Evolutionary conservation across 2,888 invertebrate species (phyloP).

Genomic region (Macrophya annulata): DNA sequence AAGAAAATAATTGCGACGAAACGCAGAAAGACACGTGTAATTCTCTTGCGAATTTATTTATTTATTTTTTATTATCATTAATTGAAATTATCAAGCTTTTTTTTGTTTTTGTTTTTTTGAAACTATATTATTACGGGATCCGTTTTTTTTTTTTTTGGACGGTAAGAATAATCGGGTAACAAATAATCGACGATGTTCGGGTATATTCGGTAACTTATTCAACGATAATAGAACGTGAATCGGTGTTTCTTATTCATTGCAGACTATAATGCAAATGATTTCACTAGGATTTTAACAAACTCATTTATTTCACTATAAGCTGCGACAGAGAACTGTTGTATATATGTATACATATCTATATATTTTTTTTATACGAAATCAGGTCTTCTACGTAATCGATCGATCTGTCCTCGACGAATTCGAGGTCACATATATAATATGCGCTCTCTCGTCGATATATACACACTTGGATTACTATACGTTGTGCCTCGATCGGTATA

Average conservation of each 20-base stretch:
- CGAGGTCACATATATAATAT: constrained; percentile 25
- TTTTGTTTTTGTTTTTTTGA: background rate
- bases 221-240: background rate
- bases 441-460: constrained; percentile 7
- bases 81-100: no score
- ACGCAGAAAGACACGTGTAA: no score
- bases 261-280: background rate
- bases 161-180: no score
- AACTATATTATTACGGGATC: no score
- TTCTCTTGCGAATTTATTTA: no score
- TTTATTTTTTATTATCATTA: no score
- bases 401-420: constrained; percentile 48
- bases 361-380: background rate
- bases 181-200: background rate
- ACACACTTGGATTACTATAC: background rate
- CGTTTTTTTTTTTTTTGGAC: no score
- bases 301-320: background rate
- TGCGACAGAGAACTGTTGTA: no score
- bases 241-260: background rate
- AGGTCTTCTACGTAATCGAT: constrained; percentile 26
- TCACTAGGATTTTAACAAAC: background rate
- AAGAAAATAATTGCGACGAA: no score
- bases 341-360: background rate
- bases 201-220: background rate
- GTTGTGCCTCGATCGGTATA: background rate